Conservation (phyloP, 1,140 invertebrate species). For the Rhopalosiphum padi region DNA sequence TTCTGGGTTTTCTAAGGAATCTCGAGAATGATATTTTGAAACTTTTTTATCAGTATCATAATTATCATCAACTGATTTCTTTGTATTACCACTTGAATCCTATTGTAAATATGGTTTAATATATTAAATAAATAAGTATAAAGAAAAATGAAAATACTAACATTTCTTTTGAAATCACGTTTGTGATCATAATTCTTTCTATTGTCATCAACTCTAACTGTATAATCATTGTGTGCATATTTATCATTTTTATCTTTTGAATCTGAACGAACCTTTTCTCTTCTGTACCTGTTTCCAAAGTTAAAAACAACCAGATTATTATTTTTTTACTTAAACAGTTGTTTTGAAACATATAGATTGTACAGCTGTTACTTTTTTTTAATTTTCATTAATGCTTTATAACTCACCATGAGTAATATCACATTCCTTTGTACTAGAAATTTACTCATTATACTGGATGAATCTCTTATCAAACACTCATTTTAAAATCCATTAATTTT, state of each 20-base stretch:
- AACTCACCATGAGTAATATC: no score
- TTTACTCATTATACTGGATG: no score
- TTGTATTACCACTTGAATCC: not conserved
- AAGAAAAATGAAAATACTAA: not conserved
- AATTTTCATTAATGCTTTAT: not conserved
- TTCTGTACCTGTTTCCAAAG: slow-evolving; percentile 34
- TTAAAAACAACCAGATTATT: not conserved
- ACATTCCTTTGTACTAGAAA: no score
- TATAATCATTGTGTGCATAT: slow-evolving; percentile 39
- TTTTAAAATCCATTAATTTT: no score
- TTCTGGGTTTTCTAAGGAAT: slow-evolving; percentile 41
- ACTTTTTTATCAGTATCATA: slow-evolving; percentile 41
- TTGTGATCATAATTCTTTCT: slow-evolving; percentile 45
- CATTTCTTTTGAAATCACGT: slow-evolving; percentile 48
- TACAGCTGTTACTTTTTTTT: no score
- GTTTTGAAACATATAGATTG: no score
- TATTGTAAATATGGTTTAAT: not conserved
- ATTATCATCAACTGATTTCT: slow-evolving; percentile 29
- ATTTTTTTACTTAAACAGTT: not conserved
- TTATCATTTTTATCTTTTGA: slow-evolving; percentile 47
- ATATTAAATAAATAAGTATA: not conserved
- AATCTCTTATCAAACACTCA: no score
- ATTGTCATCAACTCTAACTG: slow-evolving; percentile 39
- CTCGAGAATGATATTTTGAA: slow-evolving; percentile 41
- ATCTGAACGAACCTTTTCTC: slow-evolving; percentile 45